Evolutionary conservation across 2,113 vertebrate species (phyloP), one percentile per base, ranked within the genome.

Genomic region (Spilogale gracilis): DNA sequence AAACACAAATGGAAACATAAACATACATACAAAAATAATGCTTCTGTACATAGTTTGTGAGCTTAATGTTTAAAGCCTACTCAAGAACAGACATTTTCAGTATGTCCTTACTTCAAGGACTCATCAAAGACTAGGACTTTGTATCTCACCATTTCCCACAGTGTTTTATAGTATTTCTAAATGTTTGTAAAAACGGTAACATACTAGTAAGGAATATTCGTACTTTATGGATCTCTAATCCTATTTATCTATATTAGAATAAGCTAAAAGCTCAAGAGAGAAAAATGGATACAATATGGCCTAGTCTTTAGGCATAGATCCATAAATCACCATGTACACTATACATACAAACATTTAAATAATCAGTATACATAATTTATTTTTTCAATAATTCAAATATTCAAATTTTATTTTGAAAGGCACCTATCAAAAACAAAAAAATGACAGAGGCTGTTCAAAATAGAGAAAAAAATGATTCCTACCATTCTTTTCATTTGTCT

Each of bases 401-500:
- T 85, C 6, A 9, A 58, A 74, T 79, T 45, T 93, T 94, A 83
- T 71, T 86, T 76, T 87, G 54, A 85, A 89, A 89, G 89, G 58
- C 43, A 84, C 5, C 18, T 25, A 80, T 43, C 60, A 61, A 61
- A 21, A 61, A 94, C 18, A 94, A 3, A 97, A 81, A 90, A 92
- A 71, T 83, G 91, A 95, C 61, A 97, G 56, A 92, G 0, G 97
- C 13, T 18, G 32, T 91, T 98, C 91, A 97, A 80, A 91, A 0
- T 0, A 96, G 71, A 98, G 56, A 97, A 97, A 97, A 73, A 97
- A 2, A 1, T 38, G 67, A 90, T 54, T 97, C 99, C 98, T 98
- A 99, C 99, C 99, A 99, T 99, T 96, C 99, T 99, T 97, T 99
- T 99, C 99, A 99, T 99, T 97, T 99, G 99, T 87, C 99, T 98